phyloP scores from a whole-genome alignment of 2,797 vertebrate species.

The Merluccius polli region DNA sequence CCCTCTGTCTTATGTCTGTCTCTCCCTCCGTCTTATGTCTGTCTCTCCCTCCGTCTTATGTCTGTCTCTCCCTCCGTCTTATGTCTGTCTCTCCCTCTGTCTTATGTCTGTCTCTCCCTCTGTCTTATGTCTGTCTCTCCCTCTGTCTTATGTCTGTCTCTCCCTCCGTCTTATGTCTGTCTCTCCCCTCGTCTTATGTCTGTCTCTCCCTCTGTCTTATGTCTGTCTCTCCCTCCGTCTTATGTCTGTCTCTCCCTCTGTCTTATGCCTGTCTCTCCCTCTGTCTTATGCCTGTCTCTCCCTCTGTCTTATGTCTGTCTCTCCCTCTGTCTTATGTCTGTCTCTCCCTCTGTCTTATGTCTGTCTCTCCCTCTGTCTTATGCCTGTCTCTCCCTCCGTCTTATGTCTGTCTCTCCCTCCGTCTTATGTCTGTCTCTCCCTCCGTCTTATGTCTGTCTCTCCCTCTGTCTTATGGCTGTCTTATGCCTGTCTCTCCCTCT shows the following conservation, averaged over 20 bases:
- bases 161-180: not conserved
- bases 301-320: no score
- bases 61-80: not conserved
- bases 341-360: not conserved
- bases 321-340: no score
- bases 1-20: no score
- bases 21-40: no score
- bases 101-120: not conserved
- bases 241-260: no score
- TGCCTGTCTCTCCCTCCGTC: not conserved
- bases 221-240: not conserved
- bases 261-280: not conserved
- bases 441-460: not conserved
- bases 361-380: not conserved
- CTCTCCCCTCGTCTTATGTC: no score
- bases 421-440: not conserved
- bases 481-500: no score
- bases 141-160: not conserved
- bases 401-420: not conserved
- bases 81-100: no score
- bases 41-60: not conserved
- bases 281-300: not conserved
- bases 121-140: constrained; percentile 3
- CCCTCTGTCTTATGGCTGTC: not conserved
- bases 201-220: not conserved